These are phyloP conservation scores for Epinotia bilunana DNA, from an alignment of 2,888 invertebrate genomes.

Conservation along the genomic window DNA sequence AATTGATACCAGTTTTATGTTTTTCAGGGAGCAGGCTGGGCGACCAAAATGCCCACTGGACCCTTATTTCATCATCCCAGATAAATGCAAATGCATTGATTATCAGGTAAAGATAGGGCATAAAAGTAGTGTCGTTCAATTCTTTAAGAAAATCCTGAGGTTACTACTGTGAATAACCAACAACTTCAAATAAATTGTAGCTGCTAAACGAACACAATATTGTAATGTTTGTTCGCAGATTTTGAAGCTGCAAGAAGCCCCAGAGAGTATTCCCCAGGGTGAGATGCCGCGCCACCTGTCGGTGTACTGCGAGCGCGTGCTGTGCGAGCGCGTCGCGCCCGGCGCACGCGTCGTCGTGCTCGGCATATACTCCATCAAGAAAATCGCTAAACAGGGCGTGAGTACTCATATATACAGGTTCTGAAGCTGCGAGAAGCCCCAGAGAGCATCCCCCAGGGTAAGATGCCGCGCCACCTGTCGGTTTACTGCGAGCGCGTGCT, in stretches of 20 bases:
- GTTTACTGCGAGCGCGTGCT: slow-evolving; percentile 96
- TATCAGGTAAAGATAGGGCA: slow-evolving; percentile 88
- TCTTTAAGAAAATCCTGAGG: no score
- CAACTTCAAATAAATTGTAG: background rate
- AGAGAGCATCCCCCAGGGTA: slow-evolving; percentile 95
- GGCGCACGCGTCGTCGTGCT: slow-evolving; percentile 97
- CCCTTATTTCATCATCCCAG: slow-evolving; percentile 99
- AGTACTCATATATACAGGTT: slow-evolving; percentile 68
- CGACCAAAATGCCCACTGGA: slow-evolving; percentile 97
- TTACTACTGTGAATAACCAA: no score
- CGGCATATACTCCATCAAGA: slow-evolving; percentile 98
- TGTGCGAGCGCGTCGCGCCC: slow-evolving; percentile 98
- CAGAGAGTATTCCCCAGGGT: slow-evolving; percentile 95
- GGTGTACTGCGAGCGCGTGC: slow-evolving; percentile 94
- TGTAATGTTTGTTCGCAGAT: slow-evolving; percentile 71
- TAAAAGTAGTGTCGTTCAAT: no score
- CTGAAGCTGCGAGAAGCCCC: slow-evolving; percentile 99
- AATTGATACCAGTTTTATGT: slow-evolving; percentile 4
- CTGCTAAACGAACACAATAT: background rate
- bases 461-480: slow-evolving; percentile 98
- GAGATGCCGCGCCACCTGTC: slow-evolving; percentile 99
- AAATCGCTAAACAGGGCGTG: slow-evolving; percentile 87
- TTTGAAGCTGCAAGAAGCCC: slow-evolving; percentile 98
- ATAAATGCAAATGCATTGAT: slow-evolving; percentile 98
- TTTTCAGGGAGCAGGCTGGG: slow-evolving; percentile 94